A percentile compares a stretch with the other conserved stretches of the same genome.
phyloP scores from a whole-genome alignment of 2,797 vertebrate genomes.

The Bucorvus abyssinicus region DNA sequence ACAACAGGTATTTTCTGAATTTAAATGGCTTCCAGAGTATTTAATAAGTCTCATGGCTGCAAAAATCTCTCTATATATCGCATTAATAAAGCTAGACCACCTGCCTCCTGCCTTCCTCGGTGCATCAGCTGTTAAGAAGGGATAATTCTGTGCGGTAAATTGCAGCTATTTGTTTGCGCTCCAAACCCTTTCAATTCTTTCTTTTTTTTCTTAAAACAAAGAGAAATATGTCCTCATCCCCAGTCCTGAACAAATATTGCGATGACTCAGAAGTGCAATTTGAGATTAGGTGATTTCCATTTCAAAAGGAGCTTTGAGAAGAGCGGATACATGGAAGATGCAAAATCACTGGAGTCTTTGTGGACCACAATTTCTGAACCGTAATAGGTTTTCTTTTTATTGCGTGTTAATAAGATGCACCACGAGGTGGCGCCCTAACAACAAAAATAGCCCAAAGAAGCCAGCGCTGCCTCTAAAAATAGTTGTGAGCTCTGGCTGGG shows the following conservation, averaged over 20 bases:
- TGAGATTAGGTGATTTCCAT: neutral
- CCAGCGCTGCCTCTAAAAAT: neutral
- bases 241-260: neutral
- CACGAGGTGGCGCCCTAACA: conserved; percentile 73
- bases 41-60: neutral
- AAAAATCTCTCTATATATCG: neutral
- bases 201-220: neutral
- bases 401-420: neutral
- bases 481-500: neutral
- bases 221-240: neutral
- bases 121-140: neutral
- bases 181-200: neutral
- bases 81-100: neutral
- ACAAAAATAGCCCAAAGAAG: conserved; percentile 20
- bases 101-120: neutral
- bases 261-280: neutral
- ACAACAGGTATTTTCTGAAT: neutral
- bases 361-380: neutral
- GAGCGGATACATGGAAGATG: neutral
- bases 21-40: neutral
- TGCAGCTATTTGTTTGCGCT: neutral
- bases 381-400: neutral
- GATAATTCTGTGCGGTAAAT: neutral
- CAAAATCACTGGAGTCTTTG: neutral
- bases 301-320: neutral